A percentile compares a stretch with the other conserved stretches of the same genome.
These are phyloP conservation scores for Melanotaenia trifasciata DNA, from an alignment of 2,797 vertebrate species.

Conservation along the genomic window DNA sequence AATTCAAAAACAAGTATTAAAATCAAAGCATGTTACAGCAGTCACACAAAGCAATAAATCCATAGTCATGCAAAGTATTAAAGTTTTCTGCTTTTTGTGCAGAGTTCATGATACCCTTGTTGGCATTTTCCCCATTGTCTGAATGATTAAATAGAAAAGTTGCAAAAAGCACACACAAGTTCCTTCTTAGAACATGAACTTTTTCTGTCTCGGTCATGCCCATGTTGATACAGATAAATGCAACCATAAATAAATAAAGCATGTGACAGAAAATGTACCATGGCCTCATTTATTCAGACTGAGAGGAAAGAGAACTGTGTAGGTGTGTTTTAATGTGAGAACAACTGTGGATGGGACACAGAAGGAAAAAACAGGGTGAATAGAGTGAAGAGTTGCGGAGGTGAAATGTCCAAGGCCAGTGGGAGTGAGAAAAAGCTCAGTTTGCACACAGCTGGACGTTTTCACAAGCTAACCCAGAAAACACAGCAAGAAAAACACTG, in stretches of 20 bases:
- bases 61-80: slow-evolving; percentile 39
- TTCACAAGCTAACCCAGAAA: slow-evolving; percentile 43
- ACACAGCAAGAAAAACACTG: slow-evolving; percentile 26
- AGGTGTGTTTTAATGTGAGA: slow-evolving; percentile 6
- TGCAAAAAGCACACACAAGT: slow-evolving; percentile 19
- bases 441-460: slow-evolving; percentile 71
- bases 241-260: neutral
- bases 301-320: slow-evolving; percentile 16
- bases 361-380: neutral
- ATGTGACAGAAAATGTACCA: neutral
- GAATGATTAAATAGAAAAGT: slow-evolving; percentile 34
- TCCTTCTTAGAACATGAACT: neutral
- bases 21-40: neutral
- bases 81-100: slow-evolving; percentile 54
- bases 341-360: neutral
- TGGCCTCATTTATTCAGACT: slow-evolving; percentile 14
- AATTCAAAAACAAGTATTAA: neutral
- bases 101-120: slow-evolving; percentile 68
- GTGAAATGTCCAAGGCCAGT: slow-evolving; percentile 67
- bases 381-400: slow-evolving; percentile 45
- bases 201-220: neutral
- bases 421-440: slow-evolving; percentile 54
- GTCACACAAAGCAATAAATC: slow-evolving; percentile 3
- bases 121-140: slow-evolving; percentile 34
- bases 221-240: neutral